These are phyloP conservation scores for Garra rufa DNA, from an alignment of 2,113 vertebrate species.

Conservation along the genomic window DNA sequence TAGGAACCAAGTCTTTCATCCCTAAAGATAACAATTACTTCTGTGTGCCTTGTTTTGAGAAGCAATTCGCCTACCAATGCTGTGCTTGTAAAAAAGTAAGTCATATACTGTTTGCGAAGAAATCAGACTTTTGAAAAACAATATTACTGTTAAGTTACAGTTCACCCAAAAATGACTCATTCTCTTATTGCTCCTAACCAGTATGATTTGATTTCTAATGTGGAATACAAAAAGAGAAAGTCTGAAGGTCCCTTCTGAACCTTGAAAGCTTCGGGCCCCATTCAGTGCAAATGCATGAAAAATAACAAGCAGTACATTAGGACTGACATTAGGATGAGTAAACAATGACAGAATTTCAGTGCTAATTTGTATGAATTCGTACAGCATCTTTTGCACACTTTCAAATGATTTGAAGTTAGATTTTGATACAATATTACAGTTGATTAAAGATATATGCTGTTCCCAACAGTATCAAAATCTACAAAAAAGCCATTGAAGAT, in stretches of 20 bases:
- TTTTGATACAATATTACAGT: no score
- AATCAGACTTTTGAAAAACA: not conserved
- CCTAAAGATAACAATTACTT: constrained; percentile 92
- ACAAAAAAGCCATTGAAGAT: not conserved
- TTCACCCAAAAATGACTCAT: not conserved
- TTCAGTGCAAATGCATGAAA: not conserved
- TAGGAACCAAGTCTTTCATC: constrained; percentile 98
- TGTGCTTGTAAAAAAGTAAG: constrained; percentile 93
- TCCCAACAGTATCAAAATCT: no score
- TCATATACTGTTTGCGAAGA: not conserved
- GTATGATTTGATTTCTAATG: not conserved
- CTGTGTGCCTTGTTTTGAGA: constrained; percentile 94
- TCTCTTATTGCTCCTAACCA: not conserved
- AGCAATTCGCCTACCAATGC: constrained; percentile 93
- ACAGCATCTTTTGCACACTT: not conserved
- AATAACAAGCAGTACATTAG: not conserved
- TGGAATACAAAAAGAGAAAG: not conserved
- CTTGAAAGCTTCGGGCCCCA: not conserved
- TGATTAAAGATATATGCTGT: no score
- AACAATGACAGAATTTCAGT: not conserved
- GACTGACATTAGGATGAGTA: not conserved
- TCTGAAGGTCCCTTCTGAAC: not conserved
- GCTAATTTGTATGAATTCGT: not conserved
- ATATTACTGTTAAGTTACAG: not conserved
- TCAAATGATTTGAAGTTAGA: not conserved